These are phyloP conservation scores for Pseudopleuronectes americanus DNA, from an alignment of 2,797 vertebrate species.

Conservation along the genomic window DNA sequence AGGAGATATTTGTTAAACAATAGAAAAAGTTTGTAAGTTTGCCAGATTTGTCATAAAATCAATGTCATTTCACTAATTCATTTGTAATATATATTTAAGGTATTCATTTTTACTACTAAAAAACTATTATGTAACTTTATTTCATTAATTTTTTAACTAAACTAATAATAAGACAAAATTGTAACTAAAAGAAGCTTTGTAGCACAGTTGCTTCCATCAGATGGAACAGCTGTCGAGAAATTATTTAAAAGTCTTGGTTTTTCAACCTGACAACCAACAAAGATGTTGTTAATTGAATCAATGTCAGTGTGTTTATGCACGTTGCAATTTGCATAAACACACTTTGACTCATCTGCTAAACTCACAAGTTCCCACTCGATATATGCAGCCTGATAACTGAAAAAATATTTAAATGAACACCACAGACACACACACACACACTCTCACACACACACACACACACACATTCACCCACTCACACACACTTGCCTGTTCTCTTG, in stretches of 20 bases:
- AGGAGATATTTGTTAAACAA: too few species aligned
- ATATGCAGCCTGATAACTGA: not conserved
- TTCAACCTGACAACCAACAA: not conserved
- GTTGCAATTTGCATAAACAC: constrained; percentile 3
- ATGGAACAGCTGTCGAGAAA: not conserved
- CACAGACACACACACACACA: constrained; percentile 5
- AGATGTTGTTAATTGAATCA: not conserved
- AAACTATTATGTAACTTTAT: too few species aligned
- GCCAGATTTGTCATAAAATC: not conserved
- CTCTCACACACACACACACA: constrained; percentile 11
- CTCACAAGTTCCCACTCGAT: not conserved
- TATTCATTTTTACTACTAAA: too few species aligned
- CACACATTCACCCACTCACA: constrained; percentile 6
- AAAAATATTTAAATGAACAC: not conserved
- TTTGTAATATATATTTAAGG: too few species aligned
- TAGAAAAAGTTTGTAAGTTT: not conserved
- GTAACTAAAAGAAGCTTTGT: too few species aligned
- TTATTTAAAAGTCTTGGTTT: not conserved
- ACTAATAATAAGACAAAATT: too few species aligned
- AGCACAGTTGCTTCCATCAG: not conserved
- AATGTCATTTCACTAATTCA: too few species aligned
- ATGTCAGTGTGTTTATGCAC: too few species aligned
- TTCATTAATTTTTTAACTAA: too few species aligned
- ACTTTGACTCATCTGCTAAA: not conserved
- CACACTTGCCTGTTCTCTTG: constrained; percentile 4